phyloP scores from a whole-genome alignment of 2,113 vertebrate species.

The Epinephelus lanceolatus region DNA sequence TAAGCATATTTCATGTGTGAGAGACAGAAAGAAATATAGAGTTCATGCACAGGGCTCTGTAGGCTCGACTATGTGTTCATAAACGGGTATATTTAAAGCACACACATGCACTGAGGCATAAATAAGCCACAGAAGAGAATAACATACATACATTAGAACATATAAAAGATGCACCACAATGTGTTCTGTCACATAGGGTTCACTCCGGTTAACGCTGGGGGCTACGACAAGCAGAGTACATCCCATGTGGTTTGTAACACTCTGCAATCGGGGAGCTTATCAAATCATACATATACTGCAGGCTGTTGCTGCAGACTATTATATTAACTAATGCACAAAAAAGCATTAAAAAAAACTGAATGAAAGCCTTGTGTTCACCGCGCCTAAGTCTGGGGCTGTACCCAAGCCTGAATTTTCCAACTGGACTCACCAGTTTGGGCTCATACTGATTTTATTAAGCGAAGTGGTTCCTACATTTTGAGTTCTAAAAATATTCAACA shows the following conservation, averaged over 20 bases:
- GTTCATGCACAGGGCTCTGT: constrained; percentile 1
- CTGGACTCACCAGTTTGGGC: neutral
- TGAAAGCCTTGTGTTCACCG: constrained; percentile 18
- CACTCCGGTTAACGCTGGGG: constrained; percentile 19
- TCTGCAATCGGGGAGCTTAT: constrained; percentile 45
- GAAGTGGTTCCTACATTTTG: neutral
- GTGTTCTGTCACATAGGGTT: constrained; percentile 34
- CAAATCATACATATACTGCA: constrained; percentile 44
- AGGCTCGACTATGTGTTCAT: neutral
- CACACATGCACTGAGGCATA: neutral
- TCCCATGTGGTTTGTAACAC: constrained; percentile 51
- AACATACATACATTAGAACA: neutral
- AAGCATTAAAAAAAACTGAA: constrained; percentile 14
- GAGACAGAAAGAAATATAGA: constrained; percentile 17
- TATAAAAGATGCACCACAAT: neutral
- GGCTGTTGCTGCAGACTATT: constrained; percentile 33
- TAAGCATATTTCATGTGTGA: constrained; percentile 25
- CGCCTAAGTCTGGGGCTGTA: neutral
- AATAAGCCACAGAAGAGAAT: neutral
- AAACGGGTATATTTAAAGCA: neutral
- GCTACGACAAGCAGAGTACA: constrained; percentile 18
- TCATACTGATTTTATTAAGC: neutral
- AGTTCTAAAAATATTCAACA: neutral
- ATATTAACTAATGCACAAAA: constrained; percentile 33
- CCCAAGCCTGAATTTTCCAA: neutral